Percentiles rank a stretch among this genome's conserved stretches.
These are phyloP conservation scores for Pterocles burchelli DNA, from an alignment of 2,113 vertebrate species.

Conservation along the genomic window DNA sequence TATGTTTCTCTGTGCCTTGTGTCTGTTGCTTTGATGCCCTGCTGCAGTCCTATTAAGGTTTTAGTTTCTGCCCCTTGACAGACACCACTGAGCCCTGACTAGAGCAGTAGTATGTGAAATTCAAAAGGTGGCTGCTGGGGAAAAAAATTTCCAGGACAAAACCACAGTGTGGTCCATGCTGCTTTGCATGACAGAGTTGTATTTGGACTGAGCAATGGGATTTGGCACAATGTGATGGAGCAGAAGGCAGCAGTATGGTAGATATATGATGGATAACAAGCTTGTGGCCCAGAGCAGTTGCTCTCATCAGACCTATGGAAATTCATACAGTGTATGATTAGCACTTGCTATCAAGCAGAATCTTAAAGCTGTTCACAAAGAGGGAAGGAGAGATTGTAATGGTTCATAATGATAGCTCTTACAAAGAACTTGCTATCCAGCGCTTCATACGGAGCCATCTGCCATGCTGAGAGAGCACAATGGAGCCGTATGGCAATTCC, in stretches of 20 bases:
- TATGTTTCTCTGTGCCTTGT: not conserved
- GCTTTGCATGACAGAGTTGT: not conserved
- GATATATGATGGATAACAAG: not conserved
- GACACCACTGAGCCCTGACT: not conserved
- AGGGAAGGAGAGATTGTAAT: not conserved
- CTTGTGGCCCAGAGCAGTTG: not conserved
- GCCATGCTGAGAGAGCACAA: not conserved
- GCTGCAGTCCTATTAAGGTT: not conserved
- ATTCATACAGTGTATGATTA: not conserved
- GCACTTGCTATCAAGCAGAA: not conserved
- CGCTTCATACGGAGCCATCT: not conserved
- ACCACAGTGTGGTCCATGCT: not conserved
- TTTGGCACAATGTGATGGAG: not conserved
- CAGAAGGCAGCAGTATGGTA: not conserved
- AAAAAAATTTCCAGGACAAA: not conserved
- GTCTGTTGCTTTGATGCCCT: not conserved
- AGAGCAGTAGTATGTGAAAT: not conserved
- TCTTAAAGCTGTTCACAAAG: constrained; percentile 10
- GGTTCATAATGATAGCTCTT: not conserved
- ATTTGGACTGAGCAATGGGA: not conserved
- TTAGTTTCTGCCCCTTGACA: not conserved
- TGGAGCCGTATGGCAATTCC: not conserved
- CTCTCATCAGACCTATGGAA: not conserved
- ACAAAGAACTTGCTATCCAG: not conserved
- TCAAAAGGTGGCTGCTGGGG: not conserved